Base-by-base conservation (phyloP, 2,888 invertebrate species). In the Cephalotes varians region DNA sequence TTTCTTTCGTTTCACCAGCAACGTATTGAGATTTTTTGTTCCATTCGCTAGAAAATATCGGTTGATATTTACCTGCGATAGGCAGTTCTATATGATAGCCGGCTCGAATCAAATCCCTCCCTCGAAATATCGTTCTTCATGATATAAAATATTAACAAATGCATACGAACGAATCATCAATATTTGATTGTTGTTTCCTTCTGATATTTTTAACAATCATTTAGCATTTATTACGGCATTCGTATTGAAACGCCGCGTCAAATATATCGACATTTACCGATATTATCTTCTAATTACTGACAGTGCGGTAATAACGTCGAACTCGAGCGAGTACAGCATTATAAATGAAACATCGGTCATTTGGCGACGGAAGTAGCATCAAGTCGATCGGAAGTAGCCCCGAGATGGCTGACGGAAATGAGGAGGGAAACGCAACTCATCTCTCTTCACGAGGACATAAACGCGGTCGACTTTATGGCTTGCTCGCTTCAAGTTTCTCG, bases 311-410 rank as follows among this genome's bases (percentile, higher is more conserved):
- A 67, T 56, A 25, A 54, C 69, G n/a, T 49, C 21, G 25, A 51
- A 18, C 9, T 44, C 77, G 69, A 18, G 65, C 60, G 47, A 34
- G 10, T 60, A 21, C 31, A 67, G 67, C 21, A 56, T 77, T 67
- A 67, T 67, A 67, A 77, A 77, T 77, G 77, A 67, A 77, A 67
- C 69, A 56, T 79, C 56, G 77, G 69, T 49, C 69, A 79, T 79
- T 79, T 34, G 77, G 25, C 31, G 69, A 79, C 67, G 77, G 77
- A 79, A 79, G 69, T 69, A 21, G 25, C 77, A 67, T 67, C 77
- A 54, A 67, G 69, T 79, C 77, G 77, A 79, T 67, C 77, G 77
- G 77, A 79, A 69, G 77, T 69, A 28, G 54, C 31, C 31, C 56
- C 67, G 67, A 77, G 77, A 77, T 77, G 77, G 54, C 44, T 28